These are phyloP conservation scores for Sphecodes monilicornis DNA, from an alignment of 2,888 invertebrate genomes.

Conservation along the genomic window DNA sequence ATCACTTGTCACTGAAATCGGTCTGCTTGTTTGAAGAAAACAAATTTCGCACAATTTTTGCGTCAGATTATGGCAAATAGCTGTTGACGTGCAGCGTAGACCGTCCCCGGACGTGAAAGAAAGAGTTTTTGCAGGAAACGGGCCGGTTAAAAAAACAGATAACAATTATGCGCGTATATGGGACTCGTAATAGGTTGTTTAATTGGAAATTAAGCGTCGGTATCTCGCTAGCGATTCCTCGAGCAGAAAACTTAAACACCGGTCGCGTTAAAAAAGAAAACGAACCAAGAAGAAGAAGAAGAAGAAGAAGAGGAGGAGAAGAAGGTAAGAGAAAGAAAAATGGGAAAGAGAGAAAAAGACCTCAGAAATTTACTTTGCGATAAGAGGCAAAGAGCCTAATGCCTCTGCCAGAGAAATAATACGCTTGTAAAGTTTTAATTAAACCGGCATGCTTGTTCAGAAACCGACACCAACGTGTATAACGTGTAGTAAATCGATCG, in stretches of 20 bases:
- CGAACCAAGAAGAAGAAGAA: background rate
- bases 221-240: conserved; percentile 5
- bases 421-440: conserved; percentile 29
- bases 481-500: conserved; percentile 25
- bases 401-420: background rate
- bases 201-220: conserved; percentile 21
- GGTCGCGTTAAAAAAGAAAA: background rate
- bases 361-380: conserved; percentile 24
- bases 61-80: background rate
- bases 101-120: background rate
- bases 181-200: background rate
- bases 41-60: background rate
- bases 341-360: background rate
- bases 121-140: conserved; percentile 7
- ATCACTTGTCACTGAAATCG: background rate
- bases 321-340: background rate
- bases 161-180: conserved; percentile 1
- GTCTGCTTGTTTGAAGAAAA: background rate
- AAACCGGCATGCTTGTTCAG: conserved; percentile 10
- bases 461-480: background rate
- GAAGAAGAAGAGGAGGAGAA: background rate
- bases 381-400: conserved; percentile 22
- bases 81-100: background rate
- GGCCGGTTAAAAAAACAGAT: background rate
- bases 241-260: conserved; percentile 13